Percentiles rank a stretch among this genome's conserved stretches.
phyloP scores from a whole-genome alignment of 2,113 vertebrate species.

The Ploceus nigricollis region DNA sequence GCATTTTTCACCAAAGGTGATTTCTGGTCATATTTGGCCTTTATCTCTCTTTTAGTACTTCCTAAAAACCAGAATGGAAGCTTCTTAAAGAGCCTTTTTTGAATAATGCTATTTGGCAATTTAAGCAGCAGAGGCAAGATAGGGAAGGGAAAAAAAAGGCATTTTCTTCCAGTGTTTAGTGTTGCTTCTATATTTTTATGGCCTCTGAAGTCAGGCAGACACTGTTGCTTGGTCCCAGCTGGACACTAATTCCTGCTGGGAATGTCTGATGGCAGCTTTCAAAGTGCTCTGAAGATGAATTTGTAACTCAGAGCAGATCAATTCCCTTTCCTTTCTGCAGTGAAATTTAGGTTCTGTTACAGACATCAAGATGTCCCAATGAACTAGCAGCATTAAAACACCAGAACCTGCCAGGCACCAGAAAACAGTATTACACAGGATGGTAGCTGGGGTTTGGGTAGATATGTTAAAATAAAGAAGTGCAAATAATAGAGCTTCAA shows the following conservation, averaged over 20 bases:
- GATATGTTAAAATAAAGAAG: neutral
- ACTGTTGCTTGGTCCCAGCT: slow-evolving; percentile 19
- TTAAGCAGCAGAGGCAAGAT: neutral
- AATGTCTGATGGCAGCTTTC: neutral
- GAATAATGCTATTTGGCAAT: slow-evolving; percentile 4
- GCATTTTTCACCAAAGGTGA: neutral
- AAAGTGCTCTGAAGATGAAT: slow-evolving; percentile 14
- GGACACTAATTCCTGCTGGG: slow-evolving; percentile 22
- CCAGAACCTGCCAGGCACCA: neutral
- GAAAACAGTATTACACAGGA: neutral
- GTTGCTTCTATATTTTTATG: slow-evolving; percentile 36
- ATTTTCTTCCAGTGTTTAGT: slow-evolving; percentile 25
- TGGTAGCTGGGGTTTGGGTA: neutral
- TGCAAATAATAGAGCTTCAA: neutral
- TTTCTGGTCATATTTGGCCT: neutral
- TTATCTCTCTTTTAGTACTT: neutral
- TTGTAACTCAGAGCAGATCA: slow-evolving; percentile 5
- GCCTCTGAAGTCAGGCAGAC: slow-evolving; percentile 26
- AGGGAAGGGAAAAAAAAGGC: neutral
- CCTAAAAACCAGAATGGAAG: neutral
- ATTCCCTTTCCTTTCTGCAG: neutral
- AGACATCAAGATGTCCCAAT: neutral
- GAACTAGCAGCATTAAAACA: neutral
- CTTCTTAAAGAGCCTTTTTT: neutral
- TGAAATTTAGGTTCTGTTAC: neutral